phyloP scores from a whole-genome alignment of 2,113 vertebrate genomes.

The Garra rufa region DNA sequence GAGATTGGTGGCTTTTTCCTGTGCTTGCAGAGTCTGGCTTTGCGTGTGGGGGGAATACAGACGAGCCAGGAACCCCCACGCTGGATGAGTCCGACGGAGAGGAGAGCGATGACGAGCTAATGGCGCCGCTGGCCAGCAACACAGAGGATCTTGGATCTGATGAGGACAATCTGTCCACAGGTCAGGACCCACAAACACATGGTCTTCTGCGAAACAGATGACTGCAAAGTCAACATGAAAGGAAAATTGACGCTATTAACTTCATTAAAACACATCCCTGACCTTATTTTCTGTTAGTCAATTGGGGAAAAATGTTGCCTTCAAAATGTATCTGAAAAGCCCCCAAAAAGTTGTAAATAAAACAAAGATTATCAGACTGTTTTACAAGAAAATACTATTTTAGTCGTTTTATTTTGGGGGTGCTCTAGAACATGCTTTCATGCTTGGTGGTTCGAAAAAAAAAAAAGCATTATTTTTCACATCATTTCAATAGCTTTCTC shows the following conservation, averaged over 20 bases:
- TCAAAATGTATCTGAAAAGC: too few relatives aligned
- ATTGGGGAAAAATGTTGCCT: not conserved
- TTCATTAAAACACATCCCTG: not conserved
- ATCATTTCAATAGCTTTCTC: too few relatives aligned
- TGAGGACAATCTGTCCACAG: constrained; percentile 71
- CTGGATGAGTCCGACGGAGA: constrained; percentile 71
- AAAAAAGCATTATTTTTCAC: too few relatives aligned
- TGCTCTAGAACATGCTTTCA: too few relatives aligned
- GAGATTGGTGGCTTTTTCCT: not conserved
- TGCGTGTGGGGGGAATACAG: constrained; percentile 67
- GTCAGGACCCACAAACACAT: constrained; percentile 49
- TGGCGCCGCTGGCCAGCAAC: constrained; percentile 70
- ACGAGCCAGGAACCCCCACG: constrained; percentile 66
- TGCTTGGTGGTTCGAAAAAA: too few relatives aligned
- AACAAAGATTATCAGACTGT: not conserved
- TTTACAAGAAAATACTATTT: not conserved
- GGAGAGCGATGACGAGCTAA: constrained; percentile 68
- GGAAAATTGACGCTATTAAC: not conserved
- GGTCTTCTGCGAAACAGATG: not conserved
- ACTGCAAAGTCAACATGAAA: not conserved
- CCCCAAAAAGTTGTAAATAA: not conserved
- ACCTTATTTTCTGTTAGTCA: not conserved
- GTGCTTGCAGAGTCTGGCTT: constrained; percentile 67
- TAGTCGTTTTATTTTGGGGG: not conserved
- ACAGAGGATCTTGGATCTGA: constrained; percentile 73